Evolutionary conservation across 2,888 invertebrate genomes (phyloP).

Genomic region (Brachynemurus nebulosus): DNA sequence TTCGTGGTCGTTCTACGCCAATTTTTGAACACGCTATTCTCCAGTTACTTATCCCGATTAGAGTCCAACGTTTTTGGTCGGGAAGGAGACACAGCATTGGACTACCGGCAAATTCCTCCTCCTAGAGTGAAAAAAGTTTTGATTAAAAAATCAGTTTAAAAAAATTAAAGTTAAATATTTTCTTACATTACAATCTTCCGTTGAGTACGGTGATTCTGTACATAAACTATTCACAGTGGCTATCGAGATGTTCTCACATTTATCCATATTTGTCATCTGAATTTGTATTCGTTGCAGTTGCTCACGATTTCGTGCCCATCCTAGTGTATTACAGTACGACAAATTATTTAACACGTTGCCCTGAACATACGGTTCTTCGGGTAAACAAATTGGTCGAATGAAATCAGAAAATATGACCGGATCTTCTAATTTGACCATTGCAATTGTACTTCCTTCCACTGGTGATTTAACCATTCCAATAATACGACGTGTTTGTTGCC

Average conservation of each 20-base stretch:
- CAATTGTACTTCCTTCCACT: slow-evolving; percentile 76
- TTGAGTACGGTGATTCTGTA: slow-evolving; percentile 64
- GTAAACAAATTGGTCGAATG: slow-evolving; percentile 68
- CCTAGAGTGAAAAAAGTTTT: slow-evolving; percentile 35
- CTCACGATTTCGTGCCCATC: slow-evolving; percentile 75
- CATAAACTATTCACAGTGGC: slow-evolving; percentile 72
- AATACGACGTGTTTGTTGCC: slow-evolving; percentile 74
- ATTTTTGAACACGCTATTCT: slow-evolving; percentile 70
- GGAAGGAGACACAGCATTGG: slow-evolving; percentile 68
- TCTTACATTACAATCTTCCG: slow-evolving; percentile 74
- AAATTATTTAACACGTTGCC: slow-evolving; percentile 22
- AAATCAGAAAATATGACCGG: slow-evolving; percentile 66
- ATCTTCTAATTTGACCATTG: slow-evolving; percentile 64
- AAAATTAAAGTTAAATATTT: not conserved
- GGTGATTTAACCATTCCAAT: slow-evolving; percentile 82
- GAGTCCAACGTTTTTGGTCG: slow-evolving; percentile 59
- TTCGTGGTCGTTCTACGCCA: slow-evolving; percentile 62
- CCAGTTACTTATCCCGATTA: slow-evolving; percentile 73
- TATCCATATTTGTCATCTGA: slow-evolving; percentile 60
- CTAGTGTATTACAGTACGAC: slow-evolving; percentile 64
- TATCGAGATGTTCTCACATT: slow-evolving; percentile 75
- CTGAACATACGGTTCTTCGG: slow-evolving; percentile 34
- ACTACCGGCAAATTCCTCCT: slow-evolving; percentile 79
- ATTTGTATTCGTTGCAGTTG: slow-evolving; percentile 70
- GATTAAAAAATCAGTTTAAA: not conserved